A percentile compares a stretch with the other conserved stretches of the same genome.
phyloP scores from a whole-genome alignment of 2,113 vertebrate species.

The Prietella phreatophila region DNA sequence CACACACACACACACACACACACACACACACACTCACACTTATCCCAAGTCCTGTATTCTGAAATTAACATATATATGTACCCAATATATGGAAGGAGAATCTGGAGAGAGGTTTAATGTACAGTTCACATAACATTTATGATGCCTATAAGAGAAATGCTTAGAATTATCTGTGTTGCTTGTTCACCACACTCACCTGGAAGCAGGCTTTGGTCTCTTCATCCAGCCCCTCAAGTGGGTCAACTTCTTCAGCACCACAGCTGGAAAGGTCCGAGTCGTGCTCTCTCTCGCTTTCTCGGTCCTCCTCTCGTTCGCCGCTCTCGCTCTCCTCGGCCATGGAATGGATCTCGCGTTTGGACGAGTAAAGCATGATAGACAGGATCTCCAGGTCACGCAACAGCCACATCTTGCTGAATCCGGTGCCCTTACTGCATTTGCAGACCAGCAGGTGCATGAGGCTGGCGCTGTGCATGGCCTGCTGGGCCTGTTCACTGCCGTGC shows the following conservation, averaged over 20 bases:
- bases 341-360: slow-evolving; percentile 89
- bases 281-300: slow-evolving; percentile 77
- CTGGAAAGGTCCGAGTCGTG: slow-evolving; percentile 78
- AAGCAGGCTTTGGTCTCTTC: slow-evolving; percentile 97
- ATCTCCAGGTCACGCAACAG: slow-evolving; percentile 94
- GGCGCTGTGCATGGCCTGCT: slow-evolving; percentile 82
- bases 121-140: neutral
- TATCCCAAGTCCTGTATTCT: no score
- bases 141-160: neutral
- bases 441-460: slow-evolving; percentile 90
- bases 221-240: slow-evolving; percentile 88
- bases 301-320: slow-evolving; percentile 36
- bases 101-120: neutral
- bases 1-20: no score
- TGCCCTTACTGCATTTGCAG: slow-evolving; percentile 96
- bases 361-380: slow-evolving; percentile 95
- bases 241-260: slow-evolving; percentile 71
- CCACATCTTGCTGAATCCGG: slow-evolving; percentile 98
- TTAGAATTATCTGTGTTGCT: neutral
- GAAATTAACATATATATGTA: no score
- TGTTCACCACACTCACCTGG: slow-evolving; percentile 73
- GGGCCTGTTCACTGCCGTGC: slow-evolving; percentile 82
- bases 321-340: slow-evolving; percentile 79
- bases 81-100: neutral
- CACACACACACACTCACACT: no score